Base-by-base conservation (phyloP, 2,797 vertebrate genomes). In the Anguilla anguilla region DNA sequence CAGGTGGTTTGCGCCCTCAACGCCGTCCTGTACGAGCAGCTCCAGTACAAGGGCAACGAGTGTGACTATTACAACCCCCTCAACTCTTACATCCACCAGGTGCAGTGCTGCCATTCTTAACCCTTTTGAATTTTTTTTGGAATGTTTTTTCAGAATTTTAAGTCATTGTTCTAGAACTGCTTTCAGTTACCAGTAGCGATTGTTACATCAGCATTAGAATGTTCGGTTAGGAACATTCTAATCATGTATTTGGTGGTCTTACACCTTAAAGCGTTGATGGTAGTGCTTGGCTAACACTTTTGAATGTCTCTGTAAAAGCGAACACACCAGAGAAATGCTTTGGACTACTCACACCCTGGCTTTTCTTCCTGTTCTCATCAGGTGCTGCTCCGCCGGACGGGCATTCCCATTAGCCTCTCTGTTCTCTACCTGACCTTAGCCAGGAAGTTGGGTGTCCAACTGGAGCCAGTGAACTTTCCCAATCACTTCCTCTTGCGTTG, bases 1-100 rank as follows among this genome's bases (percentile, higher is more conserved):
- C 98, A 99, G 93, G 97, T 97, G 57, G 94, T 99, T 6, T 97
- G 95, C 28, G 97, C 97, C 61, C 95, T 99, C 87, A 99, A 99
- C 92, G 94, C 96, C 0, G 97, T 99, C 90, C 93, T 99, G 0
- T 99, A 98, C 0, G 97, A 98, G 91, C 98, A 99, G 88, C 95
- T 99, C 79, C 97, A 98, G 57, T 99, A 97, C 95, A 98, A 98
- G 94, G 99, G 99, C 86, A 99, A 99, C 0, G 98, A 98, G 83
- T 95, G 97, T 83, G 98, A 99, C 94, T 99, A 98, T 92, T 99
- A 99, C 91, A 99, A 99, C 86, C 98, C 98, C 22, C 96, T 99
- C 84, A 99, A 99, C 93, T 98, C 98, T 0, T 99, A 99, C 93
- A 97, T 99, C 91, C 98, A 98, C 92, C 98, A 99, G 98, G 99